Evolutionary conservation across 2,888 invertebrate species (phyloP), one percentile per base, ranked within the genome.

Genomic region (Drosophila aldrichi): DNA sequence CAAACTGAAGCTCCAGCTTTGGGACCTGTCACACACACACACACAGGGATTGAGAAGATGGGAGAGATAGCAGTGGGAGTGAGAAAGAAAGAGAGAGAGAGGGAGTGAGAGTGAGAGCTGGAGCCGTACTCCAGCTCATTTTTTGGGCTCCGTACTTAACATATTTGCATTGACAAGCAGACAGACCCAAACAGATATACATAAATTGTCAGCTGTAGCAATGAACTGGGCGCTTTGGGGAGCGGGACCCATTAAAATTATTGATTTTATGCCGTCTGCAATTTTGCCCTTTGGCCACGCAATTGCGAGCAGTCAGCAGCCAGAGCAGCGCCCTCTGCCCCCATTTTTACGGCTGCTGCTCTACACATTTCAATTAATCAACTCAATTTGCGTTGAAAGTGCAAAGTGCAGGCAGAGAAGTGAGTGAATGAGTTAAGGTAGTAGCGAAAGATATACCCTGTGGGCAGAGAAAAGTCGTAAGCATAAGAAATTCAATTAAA

Each of bases 181-280:
- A 64, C 57, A 55, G 34, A 52, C n/a, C 36, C 29, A 34, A 8
- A 22, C 20, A 52, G 51, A 66, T 71, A 71, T 71, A 71, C 64
- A 63, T 72, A 77, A 59, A 71, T 71, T 79, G 40, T 60, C 52
- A 74, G 62, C 54, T 61, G 64, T 56, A 60, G 40, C 57, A 52
- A 52, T 14, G 48, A 29, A 8, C 48, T 52, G 52, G 22, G 34
- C 12, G 52, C 52, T n/a, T 36, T 60, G 63, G 75, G 71, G 67
- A 41, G 48, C 57, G 63, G 67, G 55, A 34, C 57, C 86, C 84
- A 87, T 84, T 88, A 77, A 81, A 81, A 74, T 84, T 87, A 87
- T 87, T 86, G 86, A 87, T 87, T 87, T 88, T 88, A 59, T 85
- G 85, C 88, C 85, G 88, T 85, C 88, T 85, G 88, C 88, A 79